Base-by-base conservation (phyloP, 2,888 invertebrate genomes). In the Spodoptera exigua region DNA sequence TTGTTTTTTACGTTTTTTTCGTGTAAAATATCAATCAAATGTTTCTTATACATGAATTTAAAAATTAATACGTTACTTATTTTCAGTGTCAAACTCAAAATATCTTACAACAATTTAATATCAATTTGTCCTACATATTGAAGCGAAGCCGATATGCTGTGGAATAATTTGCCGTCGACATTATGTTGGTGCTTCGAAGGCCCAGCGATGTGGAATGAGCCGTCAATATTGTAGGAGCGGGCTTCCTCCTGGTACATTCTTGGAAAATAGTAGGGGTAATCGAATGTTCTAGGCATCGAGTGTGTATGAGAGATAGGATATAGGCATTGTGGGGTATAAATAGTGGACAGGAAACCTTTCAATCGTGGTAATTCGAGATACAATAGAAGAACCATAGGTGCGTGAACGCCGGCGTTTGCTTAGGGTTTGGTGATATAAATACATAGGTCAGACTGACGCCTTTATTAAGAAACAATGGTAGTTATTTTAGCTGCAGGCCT, bases 131-230 rank as follows among this genome's bases (percentile, higher is more conserved):
- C 37, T 46, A 48, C 27, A 61, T 54, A 46, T 47, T 61, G 18
- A 11, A 52, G 40, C 27, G 11, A 11, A 14, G 5, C 51, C 12
- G 43, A 43, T 64, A 41, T 40, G 17, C 66, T 49, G 43, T 41
- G 45, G 54, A 60, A 47, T 67, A 57, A 61, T 67, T 54, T 46
- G 43, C 66, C 48, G 44, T 53, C 34, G 48, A 62, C 57, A 49
- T 62, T 67, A 63, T 43, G 47, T 37, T 45, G 55, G 51, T 52
- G 62, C 59, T 72, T 13, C 37, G 35, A 62, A 47, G 13, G 60
- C 2, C 14, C 73, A 53, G 43, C 43, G 57, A 45, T 41, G 73
- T 76, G 73, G 40, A 73, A 68, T 73, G 68, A 72, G 37, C 53
- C 41, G 73, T 68, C 48, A 76, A 76, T 56, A 62, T 67, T 67